Evolutionary conservation across 1,140 invertebrate species (phyloP).

Genomic region (Megalopta genalis): DNA sequence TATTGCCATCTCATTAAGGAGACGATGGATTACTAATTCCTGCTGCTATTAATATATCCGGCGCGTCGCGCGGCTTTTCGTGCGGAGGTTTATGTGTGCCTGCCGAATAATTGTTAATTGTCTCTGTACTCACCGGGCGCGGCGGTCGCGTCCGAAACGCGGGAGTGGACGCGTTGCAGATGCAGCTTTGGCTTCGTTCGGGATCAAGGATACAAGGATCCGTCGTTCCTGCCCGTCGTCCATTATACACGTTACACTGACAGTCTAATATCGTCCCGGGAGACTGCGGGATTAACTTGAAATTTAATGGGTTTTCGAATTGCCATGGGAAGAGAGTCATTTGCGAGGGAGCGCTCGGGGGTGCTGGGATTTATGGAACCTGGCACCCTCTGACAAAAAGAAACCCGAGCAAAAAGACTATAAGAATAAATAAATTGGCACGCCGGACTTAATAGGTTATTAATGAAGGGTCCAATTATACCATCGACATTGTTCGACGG

Average conservation of each 20-base stretch:
- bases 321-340: conserved; percentile 39
- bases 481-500: not conserved
- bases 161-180: too few species aligned
- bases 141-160: too few species aligned
- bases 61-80: too few species aligned
- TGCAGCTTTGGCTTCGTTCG: not conserved
- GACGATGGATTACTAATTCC: too few species aligned
- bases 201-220: conserved; percentile 35
- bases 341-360: conserved; percentile 23
- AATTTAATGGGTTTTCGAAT: conserved; percentile 63
- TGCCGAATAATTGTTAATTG: too few species aligned
- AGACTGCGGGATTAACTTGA: conserved; percentile 60
- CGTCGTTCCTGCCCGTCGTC: conserved; percentile 33
- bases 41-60: too few species aligned
- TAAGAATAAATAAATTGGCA: conserved; percentile 9
- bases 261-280: conserved; percentile 60
- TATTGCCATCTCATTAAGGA: too few species aligned
- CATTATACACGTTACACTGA: conserved; percentile 60
- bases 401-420: not conserved
- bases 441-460: conserved; percentile 13
- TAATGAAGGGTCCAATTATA: conserved; percentile 5
- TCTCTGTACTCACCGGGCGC: too few species aligned
- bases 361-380: conserved; percentile 19
- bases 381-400: not conserved
- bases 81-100: too few species aligned